These are phyloP conservation scores for Haliclona indistincta DNA, from an alignment of 37 sponge, comb jelly and placozoan genomes.

Conservation along the genomic window DNA sequence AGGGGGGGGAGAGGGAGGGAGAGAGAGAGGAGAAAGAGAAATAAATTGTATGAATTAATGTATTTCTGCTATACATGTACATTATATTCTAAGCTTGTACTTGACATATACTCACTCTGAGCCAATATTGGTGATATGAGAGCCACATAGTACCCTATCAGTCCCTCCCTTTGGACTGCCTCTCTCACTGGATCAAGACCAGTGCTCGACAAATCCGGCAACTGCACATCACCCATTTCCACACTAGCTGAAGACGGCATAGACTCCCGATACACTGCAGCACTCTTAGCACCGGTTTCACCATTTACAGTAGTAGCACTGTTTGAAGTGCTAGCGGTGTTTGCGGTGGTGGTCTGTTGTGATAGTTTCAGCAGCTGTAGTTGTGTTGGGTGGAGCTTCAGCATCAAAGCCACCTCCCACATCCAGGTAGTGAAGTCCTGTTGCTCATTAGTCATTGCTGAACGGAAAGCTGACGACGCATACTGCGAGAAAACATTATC, in stretches of 20 bases:
- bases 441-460: slow-evolving; percentile 43
- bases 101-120: slow-evolving; percentile 76
- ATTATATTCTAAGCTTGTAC: no score
- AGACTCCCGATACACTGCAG: not conserved
- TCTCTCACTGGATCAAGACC: slow-evolving; percentile 45
- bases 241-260: not conserved
- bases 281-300: not conserved
- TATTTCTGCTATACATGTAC: no score
- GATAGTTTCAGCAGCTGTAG: no score
- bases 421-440: slow-evolving; percentile 56
- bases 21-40: slow-evolving; percentile 1
- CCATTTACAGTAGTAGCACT: not conserved
- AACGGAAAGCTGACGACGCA: no score
- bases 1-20: slow-evolving; percentile 13
- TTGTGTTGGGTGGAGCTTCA: slow-evolving; percentile 85
- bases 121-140: slow-evolving; percentile 68
- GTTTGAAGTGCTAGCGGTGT: not conserved
- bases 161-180: slow-evolving; percentile 50
- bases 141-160: slow-evolving; percentile 75
- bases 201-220: not conserved
- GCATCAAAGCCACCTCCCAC: slow-evolving; percentile 82
- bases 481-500: no score
- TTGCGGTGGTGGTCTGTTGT: slow-evolving; percentile 2
- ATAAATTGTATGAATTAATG: no score
- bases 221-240: slow-evolving; percentile 18